phyloP scores from a whole-genome alignment of 2,888 invertebrate genomes.

The Drosophila lutescens region DNA sequence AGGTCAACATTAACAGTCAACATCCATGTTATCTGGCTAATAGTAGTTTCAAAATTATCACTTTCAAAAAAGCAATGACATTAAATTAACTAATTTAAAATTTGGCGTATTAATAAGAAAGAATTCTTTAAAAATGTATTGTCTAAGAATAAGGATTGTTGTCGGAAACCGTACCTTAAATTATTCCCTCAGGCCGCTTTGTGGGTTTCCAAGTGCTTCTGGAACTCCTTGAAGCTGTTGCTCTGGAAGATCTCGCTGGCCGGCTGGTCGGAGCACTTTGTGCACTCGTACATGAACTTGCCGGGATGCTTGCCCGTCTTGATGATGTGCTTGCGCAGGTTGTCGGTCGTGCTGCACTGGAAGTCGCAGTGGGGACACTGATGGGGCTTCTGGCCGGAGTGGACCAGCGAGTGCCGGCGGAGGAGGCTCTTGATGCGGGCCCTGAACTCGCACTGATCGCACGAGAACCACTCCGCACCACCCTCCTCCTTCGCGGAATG shows the following conservation, averaged over 20 bases:
- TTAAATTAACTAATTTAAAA: too few relatives aligned
- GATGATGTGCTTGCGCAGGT: constrained; percentile 93
- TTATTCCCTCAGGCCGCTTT: constrained; percentile 1
- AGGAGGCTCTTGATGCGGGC: constrained; percentile 89
- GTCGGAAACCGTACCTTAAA: neutral
- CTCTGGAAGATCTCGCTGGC: constrained; percentile 64
- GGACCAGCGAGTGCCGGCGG: constrained; percentile 90
- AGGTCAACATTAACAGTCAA: too few relatives aligned
- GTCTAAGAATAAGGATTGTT: too few relatives aligned
- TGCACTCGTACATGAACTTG: constrained; percentile 91
- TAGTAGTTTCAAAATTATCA: too few relatives aligned
- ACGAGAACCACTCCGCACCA: constrained; percentile 86
- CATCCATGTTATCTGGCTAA: too few relatives aligned
- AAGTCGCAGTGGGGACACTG: constrained; percentile 93
- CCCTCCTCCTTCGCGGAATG: constrained; percentile 56
- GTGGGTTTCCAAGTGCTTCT: constrained; percentile 64
- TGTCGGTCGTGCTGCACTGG: constrained; percentile 92
- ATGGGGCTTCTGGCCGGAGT: constrained; percentile 93
- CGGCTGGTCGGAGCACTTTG: constrained; percentile 77
- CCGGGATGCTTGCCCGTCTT: constrained; percentile 92
- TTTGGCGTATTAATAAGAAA: too few relatives aligned
- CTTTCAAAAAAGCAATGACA: too few relatives aligned
- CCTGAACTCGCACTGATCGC: constrained; percentile 89
- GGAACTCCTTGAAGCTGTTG: constrained; percentile 80
- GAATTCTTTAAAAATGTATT: too few relatives aligned